Evolutionary conservation across 1,140 invertebrate species (phyloP), one percentile per base, ranked within the genome.

Genomic region (Wasmannia auropunctata): DNA sequence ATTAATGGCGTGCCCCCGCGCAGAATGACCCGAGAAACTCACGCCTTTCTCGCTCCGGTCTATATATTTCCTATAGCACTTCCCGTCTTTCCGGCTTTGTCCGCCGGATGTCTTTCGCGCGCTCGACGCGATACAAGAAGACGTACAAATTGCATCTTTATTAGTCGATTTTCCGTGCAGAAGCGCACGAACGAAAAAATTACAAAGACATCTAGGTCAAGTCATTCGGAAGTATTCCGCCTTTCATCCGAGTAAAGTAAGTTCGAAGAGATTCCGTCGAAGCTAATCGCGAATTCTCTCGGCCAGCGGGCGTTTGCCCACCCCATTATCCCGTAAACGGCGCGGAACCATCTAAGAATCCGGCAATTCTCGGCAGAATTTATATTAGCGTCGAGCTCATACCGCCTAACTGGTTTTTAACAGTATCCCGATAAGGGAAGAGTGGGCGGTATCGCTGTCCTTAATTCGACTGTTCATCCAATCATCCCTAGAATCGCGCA

Each of bases 1-100:
- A 91, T 91, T 91, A 91, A 91, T 90, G 79, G 65, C 80, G 49
- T 51, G 54, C 40, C n/a, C n/a, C 74, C 11, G 60, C 54, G 60
- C 56, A 25, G 54, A 86, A 51, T 80, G 51, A 69, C 49, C 40
- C 16, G 34, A 54, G 34, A n/a, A 46, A 46, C 34, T 72, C 40
- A 31, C 70, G 11, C 0, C 63, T 40, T n/a, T 76, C 51, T 34
- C 40, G 11, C 22, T 19, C 28, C 58, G 4, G 14, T 25, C 19
- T 62, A n/a, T n/a, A n/a, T n/a, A n/a, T 16, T 37, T 40, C 40
- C 10, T 11, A n/a, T n/a, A 16, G 16, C 19, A n/a, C 63, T 49
- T n/a, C 11, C 3, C 69, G 22, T 16, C 34, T 37, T 37, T n/a
- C n/a, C 0, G 3, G 25, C n/a, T 58, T n/a, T 88, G 43, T 40